These are phyloP conservation scores for Synanthedon formicaeformis DNA, from an alignment of 2,888 invertebrate genomes.

Conservation along the genomic window DNA sequence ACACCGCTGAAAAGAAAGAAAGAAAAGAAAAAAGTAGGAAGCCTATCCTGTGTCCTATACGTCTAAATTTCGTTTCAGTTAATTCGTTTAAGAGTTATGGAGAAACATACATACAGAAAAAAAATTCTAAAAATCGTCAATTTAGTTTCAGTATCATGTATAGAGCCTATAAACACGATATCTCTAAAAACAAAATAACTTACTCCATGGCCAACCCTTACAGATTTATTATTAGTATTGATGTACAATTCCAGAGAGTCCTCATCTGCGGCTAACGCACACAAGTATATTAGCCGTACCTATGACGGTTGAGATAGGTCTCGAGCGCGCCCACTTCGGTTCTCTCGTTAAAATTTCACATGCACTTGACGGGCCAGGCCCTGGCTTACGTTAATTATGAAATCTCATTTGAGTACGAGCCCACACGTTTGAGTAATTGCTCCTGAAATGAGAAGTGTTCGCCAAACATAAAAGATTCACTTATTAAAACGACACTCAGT, in stretches of 20 bases:
- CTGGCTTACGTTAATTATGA: slow-evolving; percentile 68
- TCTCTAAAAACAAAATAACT: too few relatives aligned
- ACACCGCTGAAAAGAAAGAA: too few relatives aligned
- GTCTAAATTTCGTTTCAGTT: too few relatives aligned
- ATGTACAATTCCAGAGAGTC: neutral
- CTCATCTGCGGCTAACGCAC: neutral
- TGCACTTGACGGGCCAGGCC: slow-evolving; percentile 63
- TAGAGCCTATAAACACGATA: too few relatives aligned
- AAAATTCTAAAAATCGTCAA: too few relatives aligned
- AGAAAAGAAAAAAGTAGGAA: too few relatives aligned
- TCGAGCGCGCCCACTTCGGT: slow-evolving; percentile 29
- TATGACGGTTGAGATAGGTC: slow-evolving; percentile 38
- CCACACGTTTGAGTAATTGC: slow-evolving; percentile 60
- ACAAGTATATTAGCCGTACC: neutral
- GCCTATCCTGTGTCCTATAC: too few relatives aligned
- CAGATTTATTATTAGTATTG: neutral
- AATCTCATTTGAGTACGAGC: slow-evolving; percentile 64
- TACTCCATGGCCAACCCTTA: too few relatives aligned
- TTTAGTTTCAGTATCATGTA: too few relatives aligned
- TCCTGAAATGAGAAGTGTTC: slow-evolving; percentile 49
- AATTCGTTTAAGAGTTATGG: too few relatives aligned
- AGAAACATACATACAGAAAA: too few relatives aligned
- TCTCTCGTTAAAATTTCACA: slow-evolving; percentile 67
- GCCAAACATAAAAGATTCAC: slow-evolving; percentile 43
- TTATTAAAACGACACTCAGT: slow-evolving; percentile 22